A percentile compares a stretch with the other conserved stretches of the same genome.
These are phyloP conservation scores for Epinotia bilunana DNA, from an alignment of 2,888 invertebrate genomes.

Conservation along the genomic window DNA sequence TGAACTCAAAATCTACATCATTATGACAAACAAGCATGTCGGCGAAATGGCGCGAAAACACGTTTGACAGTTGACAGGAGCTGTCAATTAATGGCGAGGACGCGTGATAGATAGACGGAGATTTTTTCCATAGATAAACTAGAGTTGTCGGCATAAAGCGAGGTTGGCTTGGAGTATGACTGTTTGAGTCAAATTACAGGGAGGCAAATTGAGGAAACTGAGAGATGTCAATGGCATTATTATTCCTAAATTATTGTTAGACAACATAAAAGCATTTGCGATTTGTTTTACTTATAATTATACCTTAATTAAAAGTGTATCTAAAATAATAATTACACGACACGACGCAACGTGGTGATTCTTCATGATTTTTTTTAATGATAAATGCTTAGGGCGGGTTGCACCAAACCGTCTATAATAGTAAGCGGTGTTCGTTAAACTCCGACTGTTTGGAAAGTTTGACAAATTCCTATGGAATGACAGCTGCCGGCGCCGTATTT, in stretches of 20 bases:
- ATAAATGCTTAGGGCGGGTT: too few species aligned
- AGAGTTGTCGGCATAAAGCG: not conserved
- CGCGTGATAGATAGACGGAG: constrained; percentile 57
- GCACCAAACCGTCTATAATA: too few species aligned
- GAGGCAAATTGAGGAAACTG: not conserved
- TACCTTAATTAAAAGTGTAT: too few species aligned
- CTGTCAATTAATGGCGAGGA: constrained; percentile 77
- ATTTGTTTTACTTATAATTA: too few species aligned
- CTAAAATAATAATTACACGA: too few species aligned
- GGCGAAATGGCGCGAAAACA: constrained; percentile 70
- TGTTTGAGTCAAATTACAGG: not conserved
- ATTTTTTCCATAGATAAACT: constrained; percentile 24
- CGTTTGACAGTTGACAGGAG: constrained; percentile 68
- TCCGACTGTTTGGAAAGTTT: too few species aligned
- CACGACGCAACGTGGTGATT: too few species aligned
- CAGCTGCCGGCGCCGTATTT: too few species aligned
- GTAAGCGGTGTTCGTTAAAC: too few species aligned
- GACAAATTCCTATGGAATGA: too few species aligned
- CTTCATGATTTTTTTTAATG: too few species aligned
- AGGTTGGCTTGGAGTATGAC: not conserved
- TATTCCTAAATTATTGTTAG: not conserved
- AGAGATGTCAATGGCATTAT: not conserved
- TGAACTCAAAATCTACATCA: constrained; percentile 30
- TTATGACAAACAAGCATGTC: constrained; percentile 54
- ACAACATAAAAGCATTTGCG: too few species aligned